These are phyloP conservation scores for Chrysaora quinquecirrha DNA, from an alignment of 30 jellyfish, hydroid and myxozoan genomes.

Conservation along the genomic window DNA sequence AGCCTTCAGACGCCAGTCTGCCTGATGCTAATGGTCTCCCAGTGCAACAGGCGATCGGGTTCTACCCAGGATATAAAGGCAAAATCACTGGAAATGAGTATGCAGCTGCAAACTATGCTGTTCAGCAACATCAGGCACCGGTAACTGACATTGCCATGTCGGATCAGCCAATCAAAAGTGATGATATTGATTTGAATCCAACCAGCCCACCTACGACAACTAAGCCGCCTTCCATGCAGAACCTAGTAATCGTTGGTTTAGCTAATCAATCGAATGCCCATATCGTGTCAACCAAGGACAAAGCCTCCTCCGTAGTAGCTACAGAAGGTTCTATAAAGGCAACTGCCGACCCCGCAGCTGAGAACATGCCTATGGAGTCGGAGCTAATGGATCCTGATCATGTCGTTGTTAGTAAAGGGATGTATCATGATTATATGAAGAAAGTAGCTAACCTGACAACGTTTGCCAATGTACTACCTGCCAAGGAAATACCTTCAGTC, in stretches of 20 bases:
- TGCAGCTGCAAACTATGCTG: background rate
- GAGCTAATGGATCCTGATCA: conserved; percentile 68
- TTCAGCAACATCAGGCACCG: background rate
- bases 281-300: background rate
- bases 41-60: background rate
- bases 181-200: background rate
- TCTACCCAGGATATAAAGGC: background rate
- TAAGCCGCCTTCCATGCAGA: background rate
- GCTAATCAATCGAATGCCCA: background rate
- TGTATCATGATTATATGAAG: conserved; percentile 16
- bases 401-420: conserved; percentile 6
- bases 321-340: background rate
- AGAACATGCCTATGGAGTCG: conserved; percentile 26
- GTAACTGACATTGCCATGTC: background rate
- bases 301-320: background rate
- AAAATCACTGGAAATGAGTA: background rate
- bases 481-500: conserved; percentile 43
- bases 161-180: background rate
- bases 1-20: background rate
- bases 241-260: background rate
- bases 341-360: background rate
- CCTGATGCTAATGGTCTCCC: background rate
- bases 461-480: conserved; percentile 55
- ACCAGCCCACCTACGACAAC: background rate
- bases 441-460: conserved; percentile 37